Percentiles rank a stretch among this genome's conserved stretches.
Conservation (phyloP, 2,113 vertebrate genomes). For the Zosterops hypoxanthus region DNA sequence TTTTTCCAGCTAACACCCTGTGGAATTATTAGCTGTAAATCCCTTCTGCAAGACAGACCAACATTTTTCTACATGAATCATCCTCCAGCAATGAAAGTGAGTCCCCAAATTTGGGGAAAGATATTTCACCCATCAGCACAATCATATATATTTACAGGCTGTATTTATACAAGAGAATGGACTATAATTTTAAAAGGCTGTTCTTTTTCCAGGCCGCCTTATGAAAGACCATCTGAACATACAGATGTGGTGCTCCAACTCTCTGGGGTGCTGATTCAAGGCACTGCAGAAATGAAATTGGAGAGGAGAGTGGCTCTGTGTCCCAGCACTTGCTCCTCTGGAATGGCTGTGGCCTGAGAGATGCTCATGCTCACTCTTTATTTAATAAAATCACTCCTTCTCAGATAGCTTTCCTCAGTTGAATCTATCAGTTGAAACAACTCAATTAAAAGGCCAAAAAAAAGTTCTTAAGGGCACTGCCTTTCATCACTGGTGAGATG, state of each 20-base stretch:
- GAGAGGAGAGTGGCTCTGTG: background rate
- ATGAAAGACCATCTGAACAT: background rate
- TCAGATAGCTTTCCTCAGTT: background rate
- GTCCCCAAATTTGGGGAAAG: background rate
- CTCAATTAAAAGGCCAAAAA: conserved; percentile 29
- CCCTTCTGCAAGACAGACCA: background rate
- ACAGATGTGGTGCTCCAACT: background rate
- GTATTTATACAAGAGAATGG: background rate
- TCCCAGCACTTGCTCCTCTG: background rate
- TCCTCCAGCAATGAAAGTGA: background rate
- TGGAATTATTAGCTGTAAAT: background rate
- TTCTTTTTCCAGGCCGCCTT: background rate
- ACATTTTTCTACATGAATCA: background rate
- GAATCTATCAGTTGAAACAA: conserved; percentile 1
- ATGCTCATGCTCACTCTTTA: background rate
- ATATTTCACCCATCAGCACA: background rate
- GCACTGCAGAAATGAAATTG: background rate
- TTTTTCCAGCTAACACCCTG: background rate
- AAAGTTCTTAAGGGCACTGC: background rate
- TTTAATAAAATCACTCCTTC: background rate
- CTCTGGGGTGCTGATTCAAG: background rate
- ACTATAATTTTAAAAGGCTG: background rate
- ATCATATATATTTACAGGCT: background rate
- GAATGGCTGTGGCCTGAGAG: background rate
- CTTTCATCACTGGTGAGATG: background rate